These are phyloP conservation scores for Tromatobia lineatoria DNA, from an alignment of 2,888 invertebrate genomes.

Conservation along the genomic window DNA sequence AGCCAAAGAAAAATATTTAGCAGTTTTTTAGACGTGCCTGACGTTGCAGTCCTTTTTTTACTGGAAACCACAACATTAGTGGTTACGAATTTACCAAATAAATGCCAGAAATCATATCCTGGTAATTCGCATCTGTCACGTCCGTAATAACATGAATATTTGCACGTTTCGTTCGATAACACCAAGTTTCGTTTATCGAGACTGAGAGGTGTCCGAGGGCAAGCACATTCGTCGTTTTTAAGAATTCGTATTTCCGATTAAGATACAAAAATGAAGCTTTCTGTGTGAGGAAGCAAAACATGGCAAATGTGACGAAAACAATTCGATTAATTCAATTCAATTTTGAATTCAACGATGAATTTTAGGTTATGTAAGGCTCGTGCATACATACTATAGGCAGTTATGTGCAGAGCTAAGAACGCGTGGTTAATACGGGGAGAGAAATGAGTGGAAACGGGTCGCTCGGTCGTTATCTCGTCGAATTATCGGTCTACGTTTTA, in stretches of 20 bases:
- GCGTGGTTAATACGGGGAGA: neutral
- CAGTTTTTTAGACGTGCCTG: too few species aligned
- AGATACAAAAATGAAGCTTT: too few species aligned
- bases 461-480: constrained; percentile 63
- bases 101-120: too few species aligned
- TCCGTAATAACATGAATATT: neutral
- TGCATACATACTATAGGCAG: neutral
- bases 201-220: neutral
- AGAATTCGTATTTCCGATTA: neutral
- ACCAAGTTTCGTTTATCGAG: neutral
- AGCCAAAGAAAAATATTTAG: too few species aligned
- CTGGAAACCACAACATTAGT: too few species aligned
- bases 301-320: too few species aligned
- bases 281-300: too few species aligned
- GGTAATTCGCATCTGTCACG: too few species aligned
- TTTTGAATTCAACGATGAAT: too few species aligned
- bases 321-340: too few species aligned
- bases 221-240: neutral
- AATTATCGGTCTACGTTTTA: constrained; percentile 65
- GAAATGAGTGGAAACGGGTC: neutral
- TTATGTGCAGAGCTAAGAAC: neutral
- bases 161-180: neutral
- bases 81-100: too few species aligned
- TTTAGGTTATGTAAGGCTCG: neutral
- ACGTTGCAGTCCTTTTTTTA: too few species aligned